A percentile compares a stretch with the other conserved stretches of the same genome.
Evolutionary conservation across 2,113 vertebrate genomes (phyloP).

Genomic region (Symphodus melops): DNA sequence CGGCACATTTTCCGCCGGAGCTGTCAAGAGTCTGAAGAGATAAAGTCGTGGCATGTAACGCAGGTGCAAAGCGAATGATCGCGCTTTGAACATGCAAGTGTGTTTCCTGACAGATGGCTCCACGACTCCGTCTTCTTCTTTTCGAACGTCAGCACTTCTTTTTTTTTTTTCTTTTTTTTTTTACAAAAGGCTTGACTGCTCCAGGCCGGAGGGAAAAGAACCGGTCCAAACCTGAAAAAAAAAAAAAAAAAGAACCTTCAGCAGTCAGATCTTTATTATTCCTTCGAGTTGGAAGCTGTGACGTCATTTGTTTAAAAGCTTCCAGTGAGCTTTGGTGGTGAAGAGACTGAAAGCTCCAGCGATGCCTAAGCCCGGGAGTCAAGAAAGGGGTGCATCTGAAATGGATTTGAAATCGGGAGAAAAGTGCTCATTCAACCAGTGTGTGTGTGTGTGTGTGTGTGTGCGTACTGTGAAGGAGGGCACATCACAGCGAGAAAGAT

Average conservation of each 20-base stretch:
- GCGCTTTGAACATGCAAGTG: conserved; percentile 43
- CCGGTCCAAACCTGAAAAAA: conserved; percentile 7
- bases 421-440: conserved; percentile 75
- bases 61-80: conserved; percentile 57
- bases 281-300: conserved; percentile 32
- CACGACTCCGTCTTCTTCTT: conserved; percentile 18
- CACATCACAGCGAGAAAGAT: conserved; percentile 62
- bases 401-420: conserved; percentile 67
- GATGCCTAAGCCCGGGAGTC: conserved; percentile 46
- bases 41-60: conserved; percentile 28
- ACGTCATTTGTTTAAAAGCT: conserved; percentile 70
- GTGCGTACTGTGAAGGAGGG: conserved; percentile 45
- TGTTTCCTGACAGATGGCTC: conserved; percentile 29
- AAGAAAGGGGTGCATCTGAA: conserved; percentile 53
- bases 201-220: conserved; percentile 2
- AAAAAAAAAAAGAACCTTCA: not conserved
- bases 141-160: conserved; percentile 26
- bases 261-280: conserved; percentile 36
- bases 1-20: conserved; percentile 20
- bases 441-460: conserved; percentile 38
- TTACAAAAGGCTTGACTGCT: conserved; percentile 5
- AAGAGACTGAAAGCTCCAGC: conserved; percentile 56
- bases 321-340: conserved; percentile 48
- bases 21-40: conserved; percentile 51
- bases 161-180: too few relatives aligned